Conservation (phyloP, 2,113 vertebrate genomes). For the Dolichotis patagonum region DNA sequence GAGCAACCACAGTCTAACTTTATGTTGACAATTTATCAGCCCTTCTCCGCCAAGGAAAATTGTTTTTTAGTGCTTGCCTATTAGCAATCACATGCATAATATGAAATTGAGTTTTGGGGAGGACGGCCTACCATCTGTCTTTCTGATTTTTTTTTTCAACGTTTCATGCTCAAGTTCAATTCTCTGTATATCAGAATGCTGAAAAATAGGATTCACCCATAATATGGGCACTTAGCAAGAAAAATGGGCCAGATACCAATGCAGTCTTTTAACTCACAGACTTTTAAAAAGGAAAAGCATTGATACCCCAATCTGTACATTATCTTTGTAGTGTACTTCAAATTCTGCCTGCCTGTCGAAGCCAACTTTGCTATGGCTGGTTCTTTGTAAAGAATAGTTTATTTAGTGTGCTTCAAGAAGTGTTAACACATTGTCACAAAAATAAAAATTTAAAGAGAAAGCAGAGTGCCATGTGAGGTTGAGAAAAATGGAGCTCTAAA, state of each 20-base stretch:
- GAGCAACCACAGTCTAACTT: slow-evolving; percentile 83
- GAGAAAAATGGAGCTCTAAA: slow-evolving; percentile 72
- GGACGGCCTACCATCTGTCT: slow-evolving; percentile 87
- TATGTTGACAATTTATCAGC: slow-evolving; percentile 87
- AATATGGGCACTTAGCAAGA: slow-evolving; percentile 81
- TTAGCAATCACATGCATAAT: slow-evolving; percentile 87
- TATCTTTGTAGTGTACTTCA: slow-evolving; percentile 74
- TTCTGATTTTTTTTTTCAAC: slow-evolving; percentile 80
- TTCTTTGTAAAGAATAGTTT: slow-evolving; percentile 64
- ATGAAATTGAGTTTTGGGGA: slow-evolving; percentile 88
- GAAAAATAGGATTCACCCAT: slow-evolving; percentile 82
- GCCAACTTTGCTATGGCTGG: slow-evolving; percentile 28
- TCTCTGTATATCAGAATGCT: slow-evolving; percentile 81
- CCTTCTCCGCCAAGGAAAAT: slow-evolving; percentile 85
- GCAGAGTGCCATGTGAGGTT: not conserved
- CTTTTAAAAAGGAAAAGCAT: slow-evolving; percentile 75
- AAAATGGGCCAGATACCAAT: slow-evolving; percentile 80
- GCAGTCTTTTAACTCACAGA: slow-evolving; percentile 78
- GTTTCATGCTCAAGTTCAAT: slow-evolving; percentile 83
- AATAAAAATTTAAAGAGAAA: slow-evolving; percentile 69
- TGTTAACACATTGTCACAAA: slow-evolving; percentile 72
- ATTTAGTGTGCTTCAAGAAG: slow-evolving; percentile 74
- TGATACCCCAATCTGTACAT: slow-evolving; percentile 74
- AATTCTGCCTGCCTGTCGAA: slow-evolving; percentile 61
- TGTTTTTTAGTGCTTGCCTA: slow-evolving; percentile 87